phyloP scores from a whole-genome alignment of 2,797 vertebrate species.

The Apogon hyalosoma region DNA sequence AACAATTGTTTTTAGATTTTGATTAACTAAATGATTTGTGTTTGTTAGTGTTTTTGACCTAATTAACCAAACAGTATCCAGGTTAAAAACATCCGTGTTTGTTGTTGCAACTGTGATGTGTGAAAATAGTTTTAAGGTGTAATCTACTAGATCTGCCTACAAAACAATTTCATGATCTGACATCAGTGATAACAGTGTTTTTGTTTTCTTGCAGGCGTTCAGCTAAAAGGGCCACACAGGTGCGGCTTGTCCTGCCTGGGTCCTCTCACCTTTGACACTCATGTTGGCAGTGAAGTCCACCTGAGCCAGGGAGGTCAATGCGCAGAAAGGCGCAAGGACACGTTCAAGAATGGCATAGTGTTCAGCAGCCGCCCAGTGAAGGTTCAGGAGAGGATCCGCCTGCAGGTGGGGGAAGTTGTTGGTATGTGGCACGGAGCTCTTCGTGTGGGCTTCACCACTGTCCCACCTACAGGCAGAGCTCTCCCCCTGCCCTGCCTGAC shows the following conservation, averaged over 20 bases:
- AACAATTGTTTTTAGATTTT: too few relatives aligned
- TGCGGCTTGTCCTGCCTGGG: slow-evolving; percentile 72
- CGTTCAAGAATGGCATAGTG: slow-evolving; percentile 83
- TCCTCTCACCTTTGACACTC: slow-evolving; percentile 80
- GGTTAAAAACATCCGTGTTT: neutral
- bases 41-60: too few relatives aligned
- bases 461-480: slow-evolving; percentile 66
- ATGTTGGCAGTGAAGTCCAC: slow-evolving; percentile 72
- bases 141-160: neutral
- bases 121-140: neutral
- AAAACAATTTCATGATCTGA: neutral
- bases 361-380: slow-evolving; percentile 84
- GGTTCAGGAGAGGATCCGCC: slow-evolving; percentile 72
- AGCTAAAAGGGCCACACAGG: neutral
- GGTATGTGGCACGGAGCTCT: slow-evolving; percentile 79
- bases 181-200: neutral
- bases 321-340: slow-evolving; percentile 54
- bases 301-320: slow-evolving; percentile 61
- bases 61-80: neutral
- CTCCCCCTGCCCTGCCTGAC: slow-evolving; percentile 80
- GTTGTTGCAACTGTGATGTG: neutral
- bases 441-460: slow-evolving; percentile 87
- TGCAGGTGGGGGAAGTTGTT: slow-evolving; percentile 68
- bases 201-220: slow-evolving; percentile 12
- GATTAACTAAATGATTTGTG: too few relatives aligned